Evolutionary conservation across 2,888 invertebrate species (phyloP).

Genomic region (Apotomis capreana): DNA sequence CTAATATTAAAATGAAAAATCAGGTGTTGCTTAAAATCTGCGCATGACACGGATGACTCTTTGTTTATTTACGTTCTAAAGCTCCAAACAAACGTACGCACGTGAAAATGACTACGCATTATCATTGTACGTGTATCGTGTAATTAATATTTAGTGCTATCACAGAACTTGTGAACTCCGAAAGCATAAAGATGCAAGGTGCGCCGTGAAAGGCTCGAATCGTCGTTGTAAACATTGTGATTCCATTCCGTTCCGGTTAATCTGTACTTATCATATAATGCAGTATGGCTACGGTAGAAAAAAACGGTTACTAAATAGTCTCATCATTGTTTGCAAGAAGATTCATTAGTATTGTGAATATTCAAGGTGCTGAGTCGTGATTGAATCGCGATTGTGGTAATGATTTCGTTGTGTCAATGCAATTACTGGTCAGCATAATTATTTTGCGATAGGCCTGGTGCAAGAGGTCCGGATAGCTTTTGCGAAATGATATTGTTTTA

Average conservation of each 20-base stretch:
- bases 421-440: conserved; percentile 44
- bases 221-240: conserved; percentile 10
- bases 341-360: conserved; percentile 75
- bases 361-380: conserved; percentile 64
- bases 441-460: conserved; percentile 46
- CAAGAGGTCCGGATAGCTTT: conserved; percentile 53
- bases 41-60: conserved; percentile 14
- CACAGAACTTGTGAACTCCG: not conserved
- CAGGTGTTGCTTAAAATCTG: conserved; percentile 55
- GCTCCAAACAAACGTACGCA: not conserved
- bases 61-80: conserved; percentile 1
- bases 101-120: not conserved
- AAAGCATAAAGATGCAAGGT: not conserved
- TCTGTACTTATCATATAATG: conserved; percentile 28
- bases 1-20: conserved; percentile 46
- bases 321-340: conserved; percentile 64
- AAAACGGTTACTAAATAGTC: conserved; percentile 60
- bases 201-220: not conserved
- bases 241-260: conserved; percentile 24
- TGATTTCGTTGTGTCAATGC: conserved; percentile 51
- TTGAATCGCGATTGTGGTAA: conserved; percentile 56
- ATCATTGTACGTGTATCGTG: not conserved
- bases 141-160: not conserved
- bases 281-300: conserved; percentile 49
- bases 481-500: conserved; percentile 69